Evolutionary conservation across 2,113 vertebrate genomes (phyloP).

Genomic region (Cyphomyrus plagiostoma): DNA sequence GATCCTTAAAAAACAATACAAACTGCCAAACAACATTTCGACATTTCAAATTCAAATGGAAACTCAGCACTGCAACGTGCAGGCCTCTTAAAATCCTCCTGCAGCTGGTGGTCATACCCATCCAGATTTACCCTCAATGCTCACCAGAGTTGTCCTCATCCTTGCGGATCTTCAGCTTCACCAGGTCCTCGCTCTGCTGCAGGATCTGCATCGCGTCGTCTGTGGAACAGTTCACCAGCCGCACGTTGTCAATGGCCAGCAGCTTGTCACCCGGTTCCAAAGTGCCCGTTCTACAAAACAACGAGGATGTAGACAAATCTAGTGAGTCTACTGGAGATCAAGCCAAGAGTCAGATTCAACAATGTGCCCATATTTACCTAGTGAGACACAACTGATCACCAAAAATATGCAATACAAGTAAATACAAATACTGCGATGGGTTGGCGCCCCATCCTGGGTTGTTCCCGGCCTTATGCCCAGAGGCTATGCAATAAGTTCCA

Average conservation of each 20-base stretch:
- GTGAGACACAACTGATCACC: background rate
- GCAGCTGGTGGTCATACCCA: background rate
- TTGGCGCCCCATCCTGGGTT: background rate
- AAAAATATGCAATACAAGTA: background rate
- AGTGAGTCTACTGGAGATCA: background rate
- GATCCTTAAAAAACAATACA: background rate
- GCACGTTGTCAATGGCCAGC: conserved; percentile 88
- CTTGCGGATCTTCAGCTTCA: conserved; percentile 93
- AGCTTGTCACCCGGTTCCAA: conserved; percentile 92
- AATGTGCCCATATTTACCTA: background rate
- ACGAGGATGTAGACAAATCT: background rate
- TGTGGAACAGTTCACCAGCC: conserved; percentile 84
- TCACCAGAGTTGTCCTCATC: conserved; percentile 95
- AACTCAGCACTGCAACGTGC: background rate
- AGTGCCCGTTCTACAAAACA: conserved; percentile 76
- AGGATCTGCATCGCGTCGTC: conserved; percentile 91
- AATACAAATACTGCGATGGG: background rate
- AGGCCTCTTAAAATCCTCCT: background rate
- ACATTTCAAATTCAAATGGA: background rate
- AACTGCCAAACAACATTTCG: background rate
- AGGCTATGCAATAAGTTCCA: no score
- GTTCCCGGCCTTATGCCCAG: no score
- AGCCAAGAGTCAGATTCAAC: background rate
- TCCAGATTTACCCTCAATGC: background rate
- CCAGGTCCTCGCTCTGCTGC: conserved; percentile 87